phyloP scores from a whole-genome alignment of 2,113 vertebrate species.

The Cynopterus brachyotis region DNA sequence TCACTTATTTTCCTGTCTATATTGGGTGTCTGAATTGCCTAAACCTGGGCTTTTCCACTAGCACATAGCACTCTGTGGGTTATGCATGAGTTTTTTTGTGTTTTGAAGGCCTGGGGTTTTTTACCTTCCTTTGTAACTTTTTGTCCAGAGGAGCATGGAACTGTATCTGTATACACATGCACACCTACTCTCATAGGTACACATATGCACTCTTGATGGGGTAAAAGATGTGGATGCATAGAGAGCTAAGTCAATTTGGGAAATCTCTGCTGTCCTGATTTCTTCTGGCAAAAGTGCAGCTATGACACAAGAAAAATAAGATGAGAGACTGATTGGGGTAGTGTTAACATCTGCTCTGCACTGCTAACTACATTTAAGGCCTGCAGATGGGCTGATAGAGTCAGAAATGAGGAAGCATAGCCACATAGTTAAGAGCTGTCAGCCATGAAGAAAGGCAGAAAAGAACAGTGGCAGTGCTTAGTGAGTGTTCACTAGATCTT shows the following conservation, averaged over 20 bases:
- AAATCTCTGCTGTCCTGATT: neutral
- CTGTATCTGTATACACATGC: neutral
- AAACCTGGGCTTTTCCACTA: neutral
- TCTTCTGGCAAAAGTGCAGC: neutral
- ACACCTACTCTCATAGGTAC: neutral
- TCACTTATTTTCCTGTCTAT: neutral
- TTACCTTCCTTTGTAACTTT: neutral
- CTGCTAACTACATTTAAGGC: neutral
- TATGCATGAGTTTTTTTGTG: neutral
- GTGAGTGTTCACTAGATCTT: neutral
- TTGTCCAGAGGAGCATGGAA: neutral
- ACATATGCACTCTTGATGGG: neutral
- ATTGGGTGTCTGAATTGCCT: constrained; percentile 9
- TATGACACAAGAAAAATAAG: neutral
- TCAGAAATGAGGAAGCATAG: constrained; percentile 3
- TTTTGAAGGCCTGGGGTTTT: neutral
- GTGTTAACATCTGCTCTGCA: neutral
- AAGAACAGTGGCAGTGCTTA: neutral
- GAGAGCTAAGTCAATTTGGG: neutral
- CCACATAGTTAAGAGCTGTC: neutral
- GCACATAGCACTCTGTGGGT: neutral
- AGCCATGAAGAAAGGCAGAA: neutral
- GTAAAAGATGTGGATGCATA: neutral
- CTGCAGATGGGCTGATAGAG: neutral
- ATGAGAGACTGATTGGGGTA: neutral